Conservation (phyloP, 2,113 vertebrate species). For the Percopsis transmontana region DNA sequence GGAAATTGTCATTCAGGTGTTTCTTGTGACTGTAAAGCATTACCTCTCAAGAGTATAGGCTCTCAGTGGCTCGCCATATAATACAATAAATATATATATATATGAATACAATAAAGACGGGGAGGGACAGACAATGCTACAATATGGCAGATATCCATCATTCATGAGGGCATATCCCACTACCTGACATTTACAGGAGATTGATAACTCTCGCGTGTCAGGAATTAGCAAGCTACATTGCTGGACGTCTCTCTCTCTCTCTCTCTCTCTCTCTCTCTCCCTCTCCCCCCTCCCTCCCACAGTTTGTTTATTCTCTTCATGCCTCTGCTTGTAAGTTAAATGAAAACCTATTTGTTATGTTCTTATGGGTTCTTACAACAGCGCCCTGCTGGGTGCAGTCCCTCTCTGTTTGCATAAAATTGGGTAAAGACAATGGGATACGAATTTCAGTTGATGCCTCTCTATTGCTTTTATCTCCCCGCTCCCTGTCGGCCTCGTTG, state of each 20-base stretch:
- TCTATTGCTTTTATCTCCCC: not conserved
- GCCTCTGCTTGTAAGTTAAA: not conserved
- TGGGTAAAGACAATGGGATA: too few species aligned
- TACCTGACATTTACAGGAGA: slow-evolving; percentile 74
- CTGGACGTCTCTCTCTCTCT: slow-evolving; percentile 18
- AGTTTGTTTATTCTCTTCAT: not conserved
- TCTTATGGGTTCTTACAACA: too few species aligned
- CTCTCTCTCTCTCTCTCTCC: slow-evolving; percentile 12
- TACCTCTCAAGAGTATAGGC: slow-evolving; percentile 54
- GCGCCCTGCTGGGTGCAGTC: not conserved
- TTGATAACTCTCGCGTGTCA: slow-evolving; percentile 59
- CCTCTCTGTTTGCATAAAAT: slow-evolving; percentile 2
- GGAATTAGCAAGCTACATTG: slow-evolving; percentile 64
- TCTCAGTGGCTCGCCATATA: slow-evolving; percentile 53
- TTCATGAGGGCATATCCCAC: slow-evolving; percentile 66
- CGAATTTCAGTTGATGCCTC: too few species aligned
- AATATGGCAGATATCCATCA: slow-evolving; percentile 68
- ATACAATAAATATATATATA: slow-evolving; percentile 56
- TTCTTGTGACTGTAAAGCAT: slow-evolving; percentile 51
- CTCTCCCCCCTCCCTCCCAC: slow-evolving; percentile 1
- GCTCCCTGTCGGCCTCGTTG: not conserved
- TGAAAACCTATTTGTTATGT: not conserved
- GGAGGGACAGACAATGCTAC: slow-evolving; percentile 42
- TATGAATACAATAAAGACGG: too few species aligned
- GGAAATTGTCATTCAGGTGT: slow-evolving; percentile 59